Base-by-base conservation (phyloP, 2,797 vertebrate genomes). In the Sebastes matsubarae region DNA sequence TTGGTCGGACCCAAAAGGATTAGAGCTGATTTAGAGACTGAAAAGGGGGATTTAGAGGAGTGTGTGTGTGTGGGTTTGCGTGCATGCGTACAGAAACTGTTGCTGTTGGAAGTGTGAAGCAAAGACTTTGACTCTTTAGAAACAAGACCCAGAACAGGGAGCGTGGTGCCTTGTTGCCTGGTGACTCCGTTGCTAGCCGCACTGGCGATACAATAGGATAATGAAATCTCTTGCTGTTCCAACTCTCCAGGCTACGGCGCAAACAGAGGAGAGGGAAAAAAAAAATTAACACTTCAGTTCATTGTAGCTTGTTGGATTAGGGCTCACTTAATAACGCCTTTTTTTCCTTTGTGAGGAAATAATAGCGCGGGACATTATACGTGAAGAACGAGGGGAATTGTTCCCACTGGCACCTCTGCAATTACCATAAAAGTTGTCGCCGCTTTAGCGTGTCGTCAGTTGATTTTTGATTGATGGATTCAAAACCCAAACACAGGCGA, bases 1-100 rank as follows among this genome's bases (percentile, higher is more conserved):
- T 91, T 86, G 87, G 88, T 90, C 88, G 42, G 89, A 87, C 92
- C 83, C 91, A 86, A 70, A 92, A 92, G 93, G 94, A 95, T 95
- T 94, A 94, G 58, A 74, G 81, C 72, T 80, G 88, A 89, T 89
- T 94, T 91, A 84, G 75, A 88, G 81, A 85, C 84, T 92, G 82
- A 94, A 91, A 87, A 66, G 80, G 58, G 71, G 91, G 88, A 89
- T 93, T 94, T 93, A 73, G 79, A 66, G 9, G 61, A 59, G 78
- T 63, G 84, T 72, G 80, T 65, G 55, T 32, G 69, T 46, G 38
- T 42, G 38, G 16, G 38, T 42, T 79, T 60, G 2, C 60, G 29
- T 60, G 60, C 63, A 71, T 70, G 76, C 30, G 30, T 80, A 70
- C 79, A 75, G 38, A 88, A 88, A 85, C 79, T 84, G 79, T 86